phyloP scores from a whole-genome alignment of 2,797 vertebrate genomes.

The Channa striata region DNA sequence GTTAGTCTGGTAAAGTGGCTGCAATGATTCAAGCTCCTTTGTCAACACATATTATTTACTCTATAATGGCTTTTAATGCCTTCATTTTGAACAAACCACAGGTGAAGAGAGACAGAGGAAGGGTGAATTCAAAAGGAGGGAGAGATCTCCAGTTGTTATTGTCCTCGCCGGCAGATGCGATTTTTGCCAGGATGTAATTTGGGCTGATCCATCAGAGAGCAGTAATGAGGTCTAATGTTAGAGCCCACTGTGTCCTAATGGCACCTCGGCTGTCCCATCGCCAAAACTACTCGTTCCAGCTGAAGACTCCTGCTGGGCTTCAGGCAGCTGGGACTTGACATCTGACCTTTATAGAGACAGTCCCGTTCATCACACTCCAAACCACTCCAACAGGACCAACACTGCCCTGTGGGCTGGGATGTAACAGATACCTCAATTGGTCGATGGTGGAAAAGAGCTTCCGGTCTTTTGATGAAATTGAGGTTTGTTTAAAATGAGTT shows the following conservation, averaged over 20 bases:
- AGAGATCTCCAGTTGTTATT: slow-evolving; percentile 59
- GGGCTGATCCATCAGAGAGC: slow-evolving; percentile 78
- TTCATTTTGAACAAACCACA: slow-evolving; percentile 42
- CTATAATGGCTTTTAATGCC: slow-evolving; percentile 41
- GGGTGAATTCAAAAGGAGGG: background rate
- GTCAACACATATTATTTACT: slow-evolving; percentile 41
- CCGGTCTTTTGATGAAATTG: background rate
- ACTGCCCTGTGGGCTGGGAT: slow-evolving; percentile 21
- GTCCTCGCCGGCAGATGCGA: slow-evolving; percentile 58
- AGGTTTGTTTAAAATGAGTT: background rate
- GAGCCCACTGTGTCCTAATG: slow-evolving; percentile 80
- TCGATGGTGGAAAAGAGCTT: background rate
- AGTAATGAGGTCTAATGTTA: slow-evolving; percentile 84
- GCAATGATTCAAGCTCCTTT: slow-evolving; percentile 33
- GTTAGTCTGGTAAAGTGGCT: slow-evolving; percentile 32
- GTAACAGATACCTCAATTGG: slow-evolving; percentile 14
- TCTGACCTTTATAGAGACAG: slow-evolving; percentile 69
- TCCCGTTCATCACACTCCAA: slow-evolving; percentile 60
- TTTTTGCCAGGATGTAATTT: slow-evolving; percentile 77
- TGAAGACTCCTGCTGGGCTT: slow-evolving; percentile 50
- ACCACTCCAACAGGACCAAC: slow-evolving; percentile 29
- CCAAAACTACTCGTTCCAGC: slow-evolving; percentile 52
- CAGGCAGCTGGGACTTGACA: slow-evolving; percentile 71
- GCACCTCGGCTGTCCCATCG: slow-evolving; percentile 68
- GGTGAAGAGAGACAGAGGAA: slow-evolving; percentile 12